Base-by-base conservation (phyloP, 2,888 invertebrate species). In the Himalopsyche japonica region DNA sequence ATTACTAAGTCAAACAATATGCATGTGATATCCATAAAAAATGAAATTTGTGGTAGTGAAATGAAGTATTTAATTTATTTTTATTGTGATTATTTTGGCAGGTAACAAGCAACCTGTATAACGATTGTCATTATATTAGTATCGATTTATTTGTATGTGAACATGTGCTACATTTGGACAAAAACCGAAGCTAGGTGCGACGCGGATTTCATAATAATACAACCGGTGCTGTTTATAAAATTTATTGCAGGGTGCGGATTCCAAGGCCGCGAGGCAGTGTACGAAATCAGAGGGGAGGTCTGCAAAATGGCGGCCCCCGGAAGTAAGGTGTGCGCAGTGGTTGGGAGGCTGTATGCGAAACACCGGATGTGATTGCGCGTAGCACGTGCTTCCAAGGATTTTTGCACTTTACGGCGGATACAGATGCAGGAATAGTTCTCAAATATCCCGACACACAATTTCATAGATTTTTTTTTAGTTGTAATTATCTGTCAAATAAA, bases 271-370 rank as follows among this genome's bases (percentile, higher is more conserved):
- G 57, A 8, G 20, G 57, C 57, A 15, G 20, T 20, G 57, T 20
- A 24, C 20, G 57, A 57, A 57, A 57, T 24, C 57, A n/a, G 57
- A 57, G 57, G 57, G 57, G 20, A 57, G 57, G n/a, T 57, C 15
- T 57, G 6, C 57, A 57, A 57, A 43, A 37, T 37, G 79, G 79
- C 43, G n/a, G 43, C 27, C 77, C 43, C 81, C 85, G 86, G 86
- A 86, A 85, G 86, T 86, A 86, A 86, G 86, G 86, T 86, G 86
- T 82, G 70, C 57, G 76, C 77, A 76, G 85, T 79, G 83, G 80
- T 82, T 48, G 76, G 81, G 79, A 81, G 32, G 18, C 81, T 82
- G 78, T 18, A 37, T 24, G 57, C 57, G 57, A 57, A 57, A 57
- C 82, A 84, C 84, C 76, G 84, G 84, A 84, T 81, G 84, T 84